phyloP scores from a whole-genome alignment of 2,113 vertebrate species.

The Melospiza melodia region DNA sequence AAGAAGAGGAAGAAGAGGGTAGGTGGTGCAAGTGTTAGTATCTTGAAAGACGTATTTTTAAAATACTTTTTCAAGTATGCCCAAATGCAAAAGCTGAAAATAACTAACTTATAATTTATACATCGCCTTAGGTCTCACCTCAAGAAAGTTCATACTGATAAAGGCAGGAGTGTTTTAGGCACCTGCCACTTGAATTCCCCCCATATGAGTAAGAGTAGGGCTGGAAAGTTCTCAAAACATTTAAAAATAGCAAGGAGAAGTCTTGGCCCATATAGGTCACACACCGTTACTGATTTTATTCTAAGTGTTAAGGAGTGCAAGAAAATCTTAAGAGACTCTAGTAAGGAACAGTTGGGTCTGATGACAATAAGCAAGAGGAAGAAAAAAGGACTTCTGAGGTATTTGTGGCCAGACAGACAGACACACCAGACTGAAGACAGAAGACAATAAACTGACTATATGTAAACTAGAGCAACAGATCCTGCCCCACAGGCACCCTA shows the following conservation, averaged over 20 bases:
- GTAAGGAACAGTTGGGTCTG: neutral
- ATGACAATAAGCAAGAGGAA: neutral
- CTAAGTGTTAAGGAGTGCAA: neutral
- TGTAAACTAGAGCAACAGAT: neutral
- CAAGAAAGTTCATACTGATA: neutral
- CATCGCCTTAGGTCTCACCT: fast-evolving
- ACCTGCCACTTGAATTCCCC: neutral
- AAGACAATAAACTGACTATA: neutral
- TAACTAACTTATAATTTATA: neutral
- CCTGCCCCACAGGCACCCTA: neutral
- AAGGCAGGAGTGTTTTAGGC: neutral
- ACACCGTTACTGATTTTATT: neutral
- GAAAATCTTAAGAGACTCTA: neutral
- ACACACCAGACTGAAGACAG: neutral
- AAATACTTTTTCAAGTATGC: neutral
- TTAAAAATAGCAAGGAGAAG: neutral
- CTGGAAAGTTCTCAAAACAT: neutral
- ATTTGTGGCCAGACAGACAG: neutral
- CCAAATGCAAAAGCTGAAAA: neutral
- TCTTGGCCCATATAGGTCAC: neutral
- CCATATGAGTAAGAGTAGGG: neutral
- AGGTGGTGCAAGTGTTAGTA: neutral
- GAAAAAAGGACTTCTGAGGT: neutral
- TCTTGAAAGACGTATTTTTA: neutral
- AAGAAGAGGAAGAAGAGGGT: neutral